Conservation (phyloP, 2,797 vertebrate species). For the Spea hammondii region DNA sequence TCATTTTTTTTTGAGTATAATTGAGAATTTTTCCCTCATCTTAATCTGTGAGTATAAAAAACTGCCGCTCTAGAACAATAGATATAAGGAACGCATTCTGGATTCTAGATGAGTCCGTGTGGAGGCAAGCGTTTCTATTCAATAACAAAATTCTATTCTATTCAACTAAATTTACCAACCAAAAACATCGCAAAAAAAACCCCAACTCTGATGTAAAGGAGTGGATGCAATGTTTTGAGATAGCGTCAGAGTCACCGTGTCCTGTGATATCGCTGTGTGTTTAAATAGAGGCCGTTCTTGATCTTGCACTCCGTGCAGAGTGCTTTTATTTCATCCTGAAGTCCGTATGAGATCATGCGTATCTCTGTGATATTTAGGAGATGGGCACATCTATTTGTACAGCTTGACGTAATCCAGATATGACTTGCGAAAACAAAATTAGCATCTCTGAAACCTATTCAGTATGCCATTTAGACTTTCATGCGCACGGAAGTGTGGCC, state of each 20-base stretch:
- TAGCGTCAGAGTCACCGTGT: background rate
- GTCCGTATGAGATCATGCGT: constrained; percentile 41
- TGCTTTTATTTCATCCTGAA: constrained; percentile 27
- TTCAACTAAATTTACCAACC: too few relatives aligned
- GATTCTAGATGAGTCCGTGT: too few relatives aligned
- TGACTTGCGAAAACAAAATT: constrained; percentile 50
- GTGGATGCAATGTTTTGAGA: background rate
- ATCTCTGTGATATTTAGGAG: constrained; percentile 40
- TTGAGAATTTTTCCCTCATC: too few relatives aligned
- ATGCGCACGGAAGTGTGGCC: background rate
- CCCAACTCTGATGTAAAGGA: too few relatives aligned
- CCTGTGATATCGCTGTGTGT: constrained; percentile 18
- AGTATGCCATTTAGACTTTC: background rate
- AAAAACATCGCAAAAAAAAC: too few relatives aligned
- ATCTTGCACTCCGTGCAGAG: background rate
- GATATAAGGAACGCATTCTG: too few relatives aligned
- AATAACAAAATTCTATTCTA: too few relatives aligned
- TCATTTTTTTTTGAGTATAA: too few relatives aligned
- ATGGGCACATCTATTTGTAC: constrained; percentile 42
- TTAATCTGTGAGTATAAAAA: too few relatives aligned
- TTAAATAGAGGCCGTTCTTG: constrained; percentile 24
- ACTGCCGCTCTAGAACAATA: too few relatives aligned
- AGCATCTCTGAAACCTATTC: constrained; percentile 17
- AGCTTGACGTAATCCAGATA: constrained; percentile 41
- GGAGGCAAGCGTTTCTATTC: too few relatives aligned